A percentile compares a stretch with the other conserved stretches of the same genome.
Evolutionary conservation across 2,888 invertebrate species (phyloP).

Genomic region (Tromatobia lineatoria): DNA sequence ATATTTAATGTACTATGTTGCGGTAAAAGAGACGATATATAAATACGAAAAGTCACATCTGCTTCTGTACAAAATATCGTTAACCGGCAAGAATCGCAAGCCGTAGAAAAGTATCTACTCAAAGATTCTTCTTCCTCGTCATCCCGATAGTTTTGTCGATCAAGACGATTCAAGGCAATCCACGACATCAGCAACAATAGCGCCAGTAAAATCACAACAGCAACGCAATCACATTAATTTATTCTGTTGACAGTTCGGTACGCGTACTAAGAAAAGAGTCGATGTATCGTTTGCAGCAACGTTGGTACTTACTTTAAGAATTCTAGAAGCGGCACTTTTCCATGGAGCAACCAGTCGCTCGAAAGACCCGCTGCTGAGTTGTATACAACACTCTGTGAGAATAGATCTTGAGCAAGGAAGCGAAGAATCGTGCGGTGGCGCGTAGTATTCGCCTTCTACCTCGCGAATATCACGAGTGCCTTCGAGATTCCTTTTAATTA

Average conservation of each 20-base stretch:
- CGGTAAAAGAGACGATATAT: neutral
- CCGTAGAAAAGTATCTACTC: neutral
- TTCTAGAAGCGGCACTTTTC: slow-evolving; percentile 60
- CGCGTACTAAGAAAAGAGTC: slow-evolving; percentile 67
- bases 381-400: slow-evolving; percentile 48
- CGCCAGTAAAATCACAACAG: slow-evolving; percentile 31
- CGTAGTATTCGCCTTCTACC: slow-evolving; percentile 51
- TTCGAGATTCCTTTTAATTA: slow-evolving; percentile 73
- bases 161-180: slow-evolving; percentile 25
- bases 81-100: neutral
- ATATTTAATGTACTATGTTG: neutral
- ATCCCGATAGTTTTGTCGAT: slow-evolving; percentile 58
- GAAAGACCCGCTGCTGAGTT: slow-evolving; percentile 49
- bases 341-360: slow-evolving; percentile 58
- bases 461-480: slow-evolving; percentile 68
- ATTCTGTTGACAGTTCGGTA: slow-evolving; percentile 58
- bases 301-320: slow-evolving; percentile 59
- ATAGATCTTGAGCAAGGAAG: slow-evolving; percentile 62
- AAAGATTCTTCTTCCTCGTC: neutral
- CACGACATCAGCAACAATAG: slow-evolving; percentile 28
- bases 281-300: slow-evolving; percentile 56
- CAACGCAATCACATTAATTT: slow-evolving; percentile 45
- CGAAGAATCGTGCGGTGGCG: slow-evolving; percentile 57
- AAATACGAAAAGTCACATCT: neutral
- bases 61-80: no score